Percentiles rank a stretch among this genome's conserved stretches.
These are phyloP conservation scores for Pseudobourletiella spinata DNA, from an alignment of 1,140 invertebrate genomes.

Conservation along the genomic window DNA sequence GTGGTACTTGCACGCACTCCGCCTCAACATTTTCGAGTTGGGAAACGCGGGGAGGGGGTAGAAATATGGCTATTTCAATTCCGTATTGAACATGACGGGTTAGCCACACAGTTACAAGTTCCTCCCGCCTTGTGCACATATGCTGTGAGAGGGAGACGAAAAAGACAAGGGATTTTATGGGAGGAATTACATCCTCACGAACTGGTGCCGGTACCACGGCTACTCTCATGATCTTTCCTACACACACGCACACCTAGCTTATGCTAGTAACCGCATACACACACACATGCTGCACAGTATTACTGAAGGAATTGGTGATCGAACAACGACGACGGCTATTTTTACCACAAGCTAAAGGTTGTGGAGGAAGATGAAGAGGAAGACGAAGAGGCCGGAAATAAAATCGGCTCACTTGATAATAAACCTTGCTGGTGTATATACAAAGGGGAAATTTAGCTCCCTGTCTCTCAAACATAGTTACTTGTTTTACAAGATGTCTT, in stretches of 20 bases:
- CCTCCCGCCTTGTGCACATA: too few relatives aligned
- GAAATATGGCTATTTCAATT: too few relatives aligned
- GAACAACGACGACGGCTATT: slow-evolving; percentile 9
- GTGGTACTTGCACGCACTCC: too few relatives aligned
- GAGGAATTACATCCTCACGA: not conserved
- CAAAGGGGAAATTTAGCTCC: slow-evolving; percentile 9
- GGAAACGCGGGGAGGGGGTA: too few relatives aligned
- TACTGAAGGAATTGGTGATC: too few relatives aligned
- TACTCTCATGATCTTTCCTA: slow-evolving; percentile 3
- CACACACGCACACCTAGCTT: not conserved
- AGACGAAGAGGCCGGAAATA: slow-evolving; percentile 29
- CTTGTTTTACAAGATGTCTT: too few relatives aligned
- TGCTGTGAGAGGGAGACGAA: not conserved
- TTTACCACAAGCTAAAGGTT: slow-evolving; percentile 22
- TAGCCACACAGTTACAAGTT: too few relatives aligned
- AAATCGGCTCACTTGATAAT: slow-evolving; percentile 31
- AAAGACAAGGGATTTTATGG: not conserved
- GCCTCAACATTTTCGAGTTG: too few relatives aligned
- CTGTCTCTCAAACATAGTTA: too few relatives aligned
- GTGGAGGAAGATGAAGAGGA: not conserved
- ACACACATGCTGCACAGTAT: too few relatives aligned
- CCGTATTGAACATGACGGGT: too few relatives aligned
- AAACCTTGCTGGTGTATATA: slow-evolving; percentile 27
- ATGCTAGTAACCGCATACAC: not conserved
- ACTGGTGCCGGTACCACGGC: not conserved